These are phyloP conservation scores for Noctua fimbriata DNA, from an alignment of 2,888 invertebrate species.

Conservation along the genomic window DNA sequence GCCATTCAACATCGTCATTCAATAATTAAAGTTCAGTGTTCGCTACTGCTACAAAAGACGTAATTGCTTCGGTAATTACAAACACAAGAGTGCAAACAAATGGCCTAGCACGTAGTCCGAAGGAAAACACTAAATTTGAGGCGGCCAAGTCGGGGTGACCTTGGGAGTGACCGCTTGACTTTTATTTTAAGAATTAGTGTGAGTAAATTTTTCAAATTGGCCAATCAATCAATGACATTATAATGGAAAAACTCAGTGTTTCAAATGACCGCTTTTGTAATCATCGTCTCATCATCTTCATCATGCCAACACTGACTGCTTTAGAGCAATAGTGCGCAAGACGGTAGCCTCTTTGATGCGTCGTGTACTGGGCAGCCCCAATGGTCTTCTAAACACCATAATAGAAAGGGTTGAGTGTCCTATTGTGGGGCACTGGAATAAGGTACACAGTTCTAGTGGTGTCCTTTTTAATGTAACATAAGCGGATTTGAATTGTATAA, in stretches of 20 bases:
- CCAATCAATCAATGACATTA: background rate
- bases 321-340: too few species aligned
- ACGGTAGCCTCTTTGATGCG: too few species aligned
- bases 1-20: slow-evolving; percentile 59
- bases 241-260: background rate
- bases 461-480: too few species aligned
- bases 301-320: too few species aligned
- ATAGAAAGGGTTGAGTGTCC: too few species aligned
- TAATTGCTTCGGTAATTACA: slow-evolving; percentile 73
- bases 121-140: slow-evolving; percentile 19
- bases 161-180: background rate
- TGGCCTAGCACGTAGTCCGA: slow-evolving; percentile 42
- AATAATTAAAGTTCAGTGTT: slow-evolving; percentile 71
- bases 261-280: background rate
- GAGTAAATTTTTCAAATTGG: background rate
- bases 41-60: slow-evolving; percentile 68
- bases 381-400: too few species aligned
- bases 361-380: too few species aligned
- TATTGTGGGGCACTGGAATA: too few species aligned
- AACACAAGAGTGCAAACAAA: slow-evolving; percentile 64
- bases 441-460: too few species aligned
- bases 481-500: too few species aligned
- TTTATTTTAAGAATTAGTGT: background rate
- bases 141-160: background rate
- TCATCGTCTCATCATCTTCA: background rate